Base-by-base conservation (phyloP, 2,888 invertebrate species). In the Chalcosyrphus nemorum region DNA sequence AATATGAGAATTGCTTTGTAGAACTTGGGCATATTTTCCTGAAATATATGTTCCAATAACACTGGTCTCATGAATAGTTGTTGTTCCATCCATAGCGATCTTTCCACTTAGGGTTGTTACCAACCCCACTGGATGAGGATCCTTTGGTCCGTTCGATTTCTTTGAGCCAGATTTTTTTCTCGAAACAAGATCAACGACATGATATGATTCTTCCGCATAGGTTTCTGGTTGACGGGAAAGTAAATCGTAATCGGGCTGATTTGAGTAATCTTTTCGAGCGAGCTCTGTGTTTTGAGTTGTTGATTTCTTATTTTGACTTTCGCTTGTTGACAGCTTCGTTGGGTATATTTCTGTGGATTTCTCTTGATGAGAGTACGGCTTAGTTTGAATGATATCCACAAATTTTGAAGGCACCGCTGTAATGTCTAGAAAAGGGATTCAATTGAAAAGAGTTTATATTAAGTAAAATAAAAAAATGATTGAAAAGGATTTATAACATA, bases 1-100 rank as follows among this genome's bases (percentile, higher is more conserved):
- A 41, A 95, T 92, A 88, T 94, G 95, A 0, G 97, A 96, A 43
- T 96, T 95, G 88, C 96, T 96, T 89, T 96, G 96, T 29, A 97
- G 92, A 7, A 96, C 95, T 92, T 97, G 97, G 2, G 97, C 97
- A 90, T 97, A 97, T 92, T 97, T 97, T 41, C 96, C 96, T 57
- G 95, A 95, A 88, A 97, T 96, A 89, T 95, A 96, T 2, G 97
- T 97, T 24, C 97, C 96, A 87, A 97, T 95, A n/a, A 97, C 96
- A 89, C 95, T 96, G 0, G 97, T 97, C 92, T 97, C 97, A 89
- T 96, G 96, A 4, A 97, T 94, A 0, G 97, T 97, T 4, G 97
- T 97, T 1, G 95, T 92, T 1, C 97, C 97, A 88, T 96, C 96
- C 89, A 95, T 95, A 3, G 97, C 95, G 72, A 96, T 94, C 4